Evolutionary conservation across 2,888 invertebrate genomes (phyloP).

Genomic region (Drosophila emarginata): DNA sequence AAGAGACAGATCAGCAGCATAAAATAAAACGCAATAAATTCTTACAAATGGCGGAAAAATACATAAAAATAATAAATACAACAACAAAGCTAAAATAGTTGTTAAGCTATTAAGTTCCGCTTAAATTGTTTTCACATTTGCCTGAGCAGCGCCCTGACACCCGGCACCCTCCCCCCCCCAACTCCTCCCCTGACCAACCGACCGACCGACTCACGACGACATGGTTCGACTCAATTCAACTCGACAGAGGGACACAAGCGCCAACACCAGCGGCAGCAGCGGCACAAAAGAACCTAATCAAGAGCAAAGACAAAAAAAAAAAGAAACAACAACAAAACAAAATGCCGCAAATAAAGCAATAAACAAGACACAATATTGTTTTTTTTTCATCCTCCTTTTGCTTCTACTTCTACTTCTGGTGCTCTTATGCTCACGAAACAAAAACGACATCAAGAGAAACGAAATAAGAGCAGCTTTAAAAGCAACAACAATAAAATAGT

Average conservation of each 20-base stretch:
- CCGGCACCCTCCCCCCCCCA: constrained; percentile 1
- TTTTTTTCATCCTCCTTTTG: constrained; percentile 21
- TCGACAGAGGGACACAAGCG: constrained; percentile 26
- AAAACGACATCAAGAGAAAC: constrained; percentile 41
- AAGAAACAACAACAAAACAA: constrained; percentile 14
- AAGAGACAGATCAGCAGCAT: constrained; percentile 39
- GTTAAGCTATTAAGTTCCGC: constrained; percentile 72
- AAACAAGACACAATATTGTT: constrained; percentile 72
- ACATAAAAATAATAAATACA: constrained; percentile 36
- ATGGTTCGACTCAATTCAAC: constrained; percentile 10
- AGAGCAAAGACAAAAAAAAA: constrained; percentile 47
- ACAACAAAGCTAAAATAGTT: constrained; percentile 59
- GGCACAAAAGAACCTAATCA: constrained; percentile 75
- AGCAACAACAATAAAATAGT: constrained; percentile 28
- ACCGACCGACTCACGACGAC: not conserved
- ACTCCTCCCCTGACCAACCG: constrained; percentile 17
- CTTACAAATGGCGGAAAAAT: constrained; percentile 55
- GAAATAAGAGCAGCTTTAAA: constrained; percentile 61
- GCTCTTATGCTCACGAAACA: constrained; percentile 34
- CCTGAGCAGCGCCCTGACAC: constrained; percentile 31
- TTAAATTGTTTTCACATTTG: constrained; percentile 75
- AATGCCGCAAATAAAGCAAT: constrained; percentile 76
- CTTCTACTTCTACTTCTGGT: constrained; percentile 23
- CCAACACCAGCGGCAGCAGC: constrained; percentile 39
- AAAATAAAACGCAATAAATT: constrained; percentile 73